Evolutionary conservation across 2,888 invertebrate genomes (phyloP).

Genomic region (Callosobruchus maculatus): DNA sequence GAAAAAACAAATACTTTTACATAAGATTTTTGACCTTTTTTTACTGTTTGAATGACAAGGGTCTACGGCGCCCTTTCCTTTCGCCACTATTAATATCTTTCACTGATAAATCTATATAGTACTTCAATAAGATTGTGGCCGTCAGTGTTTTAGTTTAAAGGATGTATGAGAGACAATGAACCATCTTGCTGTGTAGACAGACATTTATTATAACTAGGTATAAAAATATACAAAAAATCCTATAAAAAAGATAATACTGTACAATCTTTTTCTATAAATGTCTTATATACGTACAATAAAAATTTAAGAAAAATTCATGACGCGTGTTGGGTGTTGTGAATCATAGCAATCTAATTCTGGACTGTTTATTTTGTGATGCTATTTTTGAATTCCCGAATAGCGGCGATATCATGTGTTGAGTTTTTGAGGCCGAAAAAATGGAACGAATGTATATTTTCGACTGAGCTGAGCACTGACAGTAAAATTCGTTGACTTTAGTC

Average conservation of each 20-base stretch:
- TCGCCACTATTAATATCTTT: too few relatives aligned
- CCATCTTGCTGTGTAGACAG: not conserved
- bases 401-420: not conserved
- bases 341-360: conserved; percentile 12
- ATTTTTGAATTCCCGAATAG: not conserved
- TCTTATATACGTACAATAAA: not conserved
- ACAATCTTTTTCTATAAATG: not conserved
- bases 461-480: not conserved
- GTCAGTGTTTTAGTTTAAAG: too few relatives aligned
- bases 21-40: too few relatives aligned
- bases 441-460: not conserved
- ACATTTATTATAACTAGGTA: not conserved
- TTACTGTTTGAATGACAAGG: too few relatives aligned
- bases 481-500: not conserved
- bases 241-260: not conserved
- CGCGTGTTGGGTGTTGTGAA: conserved; percentile 13
- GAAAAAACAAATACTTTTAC: too few relatives aligned
- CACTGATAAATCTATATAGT: too few relatives aligned
- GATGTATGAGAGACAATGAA: not conserved
- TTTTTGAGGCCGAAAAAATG: not conserved
- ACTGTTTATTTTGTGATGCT: not conserved
- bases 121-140: too few relatives aligned
- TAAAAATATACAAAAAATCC: not conserved
- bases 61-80: too few relatives aligned
- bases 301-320: conserved; percentile 6